Evolutionary conservation across 1,140 invertebrate genomes (phyloP), one percentile per base, ranked within the genome.

Genomic region (Lerema accius): DNA sequence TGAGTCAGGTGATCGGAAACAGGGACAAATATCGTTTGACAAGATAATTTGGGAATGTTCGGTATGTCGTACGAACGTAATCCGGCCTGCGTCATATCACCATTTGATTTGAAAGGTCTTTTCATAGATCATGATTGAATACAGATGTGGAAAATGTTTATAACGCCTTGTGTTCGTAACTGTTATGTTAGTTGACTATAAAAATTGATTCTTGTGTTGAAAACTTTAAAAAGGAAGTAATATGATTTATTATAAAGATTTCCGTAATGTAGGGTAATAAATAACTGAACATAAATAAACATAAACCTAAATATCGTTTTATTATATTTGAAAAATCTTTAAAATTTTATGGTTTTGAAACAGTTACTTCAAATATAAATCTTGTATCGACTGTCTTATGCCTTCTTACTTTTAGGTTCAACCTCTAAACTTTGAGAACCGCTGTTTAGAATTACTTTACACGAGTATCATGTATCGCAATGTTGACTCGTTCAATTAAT

Each of bases 401-500:
- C n/a, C 10, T 17, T 43, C 17, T 9, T 43, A 1, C 11, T 9
- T 17, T 17, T 19, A n/a, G 3, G 4, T 9, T 10, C 16, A 40
- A 11, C 13, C 11, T 13, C 10, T 11, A 13, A 15, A 14, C 45
- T 46, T 53, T 53, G 35, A 42, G 0, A 53, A 14, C 17, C 37
- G 26, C 35, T 53, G 50, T 14, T n/a, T 14, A 4, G 32, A 15
- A 53, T 53, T 39, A 53, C 11, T 53, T 53, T 53, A 55, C 51
- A 55, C 51, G 51, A 37, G 53, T 56, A 56, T 56, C 40, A 13
- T 10, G 37, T 56, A 19, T 56, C 53, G 4, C 23, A 28, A 23
- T 56, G 23, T 43, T 56, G 13, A 56, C 39, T 16, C 48, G 53
- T 40, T 43, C 53, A 56, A 56, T 56, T 56, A 56, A 43, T n/a